Percentiles rank a stretch among this genome's conserved stretches.
Evolutionary conservation across 2,797 vertebrate genomes (phyloP).

Genomic region (Eptatretus atami): DNA sequence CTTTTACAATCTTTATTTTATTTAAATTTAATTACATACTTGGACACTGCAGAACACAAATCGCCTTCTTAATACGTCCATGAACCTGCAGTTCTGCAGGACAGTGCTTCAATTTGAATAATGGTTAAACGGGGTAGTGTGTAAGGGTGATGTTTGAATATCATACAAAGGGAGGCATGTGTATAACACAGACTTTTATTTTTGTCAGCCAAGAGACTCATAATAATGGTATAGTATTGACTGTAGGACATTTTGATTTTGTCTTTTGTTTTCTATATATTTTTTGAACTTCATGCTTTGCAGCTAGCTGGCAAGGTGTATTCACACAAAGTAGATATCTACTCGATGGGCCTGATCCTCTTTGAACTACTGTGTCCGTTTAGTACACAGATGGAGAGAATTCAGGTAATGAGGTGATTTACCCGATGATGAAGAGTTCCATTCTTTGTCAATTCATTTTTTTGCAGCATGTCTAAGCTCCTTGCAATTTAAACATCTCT

Average conservation of each 20-base stretch:
- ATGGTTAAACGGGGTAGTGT: too few species aligned
- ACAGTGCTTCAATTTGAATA: too few species aligned
- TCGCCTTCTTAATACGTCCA: too few species aligned
- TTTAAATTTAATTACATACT: too few species aligned
- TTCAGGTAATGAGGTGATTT: constrained; percentile 27
- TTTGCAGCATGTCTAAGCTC: background rate
- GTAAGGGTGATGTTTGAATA: background rate
- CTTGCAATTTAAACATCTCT: background rate
- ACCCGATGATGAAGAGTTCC: constrained; percentile 11
- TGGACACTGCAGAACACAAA: too few species aligned
- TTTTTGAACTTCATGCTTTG: constrained; percentile 8
- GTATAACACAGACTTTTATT: background rate
- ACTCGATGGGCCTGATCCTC: constrained; percentile 77
- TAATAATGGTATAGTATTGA: background rate
- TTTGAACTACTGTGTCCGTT: constrained; percentile 85
- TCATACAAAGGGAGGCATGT: constrained; percentile 7
- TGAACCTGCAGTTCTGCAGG: too few species aligned
- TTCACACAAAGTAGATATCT: constrained; percentile 96
- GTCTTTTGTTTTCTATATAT: too few species aligned
- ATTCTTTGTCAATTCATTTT: too few species aligned
- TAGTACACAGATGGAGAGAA: constrained; percentile 86
- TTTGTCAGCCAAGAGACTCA: background rate
- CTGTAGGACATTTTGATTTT: too few species aligned
- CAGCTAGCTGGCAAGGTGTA: constrained; percentile 80
- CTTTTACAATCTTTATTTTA: too few species aligned